Conservation (phyloP, 2,113 vertebrate species). For the Corythornis cristatus region DNA sequence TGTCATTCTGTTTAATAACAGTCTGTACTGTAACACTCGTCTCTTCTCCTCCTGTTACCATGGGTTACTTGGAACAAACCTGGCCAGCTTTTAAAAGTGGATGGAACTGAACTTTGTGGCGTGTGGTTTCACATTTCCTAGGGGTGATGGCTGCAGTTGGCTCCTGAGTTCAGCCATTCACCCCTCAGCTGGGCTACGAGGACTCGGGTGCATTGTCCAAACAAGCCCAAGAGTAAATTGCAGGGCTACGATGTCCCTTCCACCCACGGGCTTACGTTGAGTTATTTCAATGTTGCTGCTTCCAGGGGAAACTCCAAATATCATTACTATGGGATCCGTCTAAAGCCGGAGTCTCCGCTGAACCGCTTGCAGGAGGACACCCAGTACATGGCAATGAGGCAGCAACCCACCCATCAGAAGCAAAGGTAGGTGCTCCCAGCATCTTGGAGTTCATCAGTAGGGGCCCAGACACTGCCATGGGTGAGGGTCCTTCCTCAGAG, state of each 20-base stretch:
- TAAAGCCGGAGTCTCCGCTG: slow-evolving; percentile 95
- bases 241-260: background rate
- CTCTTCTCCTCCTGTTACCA: background rate
- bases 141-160: background rate
- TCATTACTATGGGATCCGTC: slow-evolving; percentile 97
- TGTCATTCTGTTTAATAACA: background rate
- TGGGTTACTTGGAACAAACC: background rate
- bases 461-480: accelerated
- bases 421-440: slow-evolving; percentile 82
- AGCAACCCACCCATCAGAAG: slow-evolving; percentile 95
- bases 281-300: background rate
- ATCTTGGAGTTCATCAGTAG: accelerated
- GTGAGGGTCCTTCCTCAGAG: background rate
- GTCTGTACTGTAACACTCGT: background rate
- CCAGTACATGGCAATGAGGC: slow-evolving; percentile 98
- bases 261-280: background rate
- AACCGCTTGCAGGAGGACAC: slow-evolving; percentile 94
- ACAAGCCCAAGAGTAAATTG: background rate
- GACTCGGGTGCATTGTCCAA: background rate
- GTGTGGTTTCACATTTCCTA: background rate
- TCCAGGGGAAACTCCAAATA: slow-evolving; percentile 97
- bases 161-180: background rate
- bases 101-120: background rate
- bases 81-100: background rate
- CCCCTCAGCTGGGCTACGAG: background rate